phyloP scores from a whole-genome alignment of 2,113 vertebrate genomes.

The Ursus arctos region DNA sequence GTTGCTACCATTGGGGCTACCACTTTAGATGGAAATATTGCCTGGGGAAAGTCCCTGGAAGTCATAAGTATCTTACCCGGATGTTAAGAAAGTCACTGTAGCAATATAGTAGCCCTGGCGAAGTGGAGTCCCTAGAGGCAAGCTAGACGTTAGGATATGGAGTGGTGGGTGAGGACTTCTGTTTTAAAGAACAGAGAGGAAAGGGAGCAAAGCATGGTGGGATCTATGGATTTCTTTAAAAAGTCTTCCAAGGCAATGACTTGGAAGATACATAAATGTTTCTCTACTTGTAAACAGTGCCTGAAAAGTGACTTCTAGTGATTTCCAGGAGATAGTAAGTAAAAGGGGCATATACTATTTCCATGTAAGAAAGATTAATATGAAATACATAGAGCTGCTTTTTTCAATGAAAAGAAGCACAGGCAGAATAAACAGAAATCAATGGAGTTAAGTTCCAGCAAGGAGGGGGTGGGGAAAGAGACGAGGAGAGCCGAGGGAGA shows the following conservation, averaged over 20 bases:
- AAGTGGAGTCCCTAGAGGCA: neutral
- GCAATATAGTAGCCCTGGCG: neutral
- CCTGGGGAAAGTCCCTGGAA: neutral
- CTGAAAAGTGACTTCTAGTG: neutral
- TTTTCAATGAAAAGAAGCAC: neutral
- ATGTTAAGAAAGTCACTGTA: neutral
- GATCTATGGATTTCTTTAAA: conserved; percentile 8
- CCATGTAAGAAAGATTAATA: conserved; percentile 5
- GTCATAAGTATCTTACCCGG: neutral
- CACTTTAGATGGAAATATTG: neutral
- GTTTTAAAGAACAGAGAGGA: neutral
- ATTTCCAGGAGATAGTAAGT: neutral
- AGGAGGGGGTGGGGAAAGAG: neutral
- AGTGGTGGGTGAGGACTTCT: neutral
- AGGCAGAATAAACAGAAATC: neutral
- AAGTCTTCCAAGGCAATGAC: conserved; percentile 5
- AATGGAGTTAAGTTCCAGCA: neutral
- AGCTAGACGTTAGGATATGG: neutral
- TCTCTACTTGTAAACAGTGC: neutral
- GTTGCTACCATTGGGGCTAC: neutral
- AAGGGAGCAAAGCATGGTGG: neutral
- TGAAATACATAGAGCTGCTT: neutral
- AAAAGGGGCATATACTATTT: neutral
- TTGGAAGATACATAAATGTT: neutral
- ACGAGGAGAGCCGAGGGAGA: neutral